Evolutionary conservation across 2,797 vertebrate genomes (phyloP).

Genomic region (Melopsittacus undulatus): DNA sequence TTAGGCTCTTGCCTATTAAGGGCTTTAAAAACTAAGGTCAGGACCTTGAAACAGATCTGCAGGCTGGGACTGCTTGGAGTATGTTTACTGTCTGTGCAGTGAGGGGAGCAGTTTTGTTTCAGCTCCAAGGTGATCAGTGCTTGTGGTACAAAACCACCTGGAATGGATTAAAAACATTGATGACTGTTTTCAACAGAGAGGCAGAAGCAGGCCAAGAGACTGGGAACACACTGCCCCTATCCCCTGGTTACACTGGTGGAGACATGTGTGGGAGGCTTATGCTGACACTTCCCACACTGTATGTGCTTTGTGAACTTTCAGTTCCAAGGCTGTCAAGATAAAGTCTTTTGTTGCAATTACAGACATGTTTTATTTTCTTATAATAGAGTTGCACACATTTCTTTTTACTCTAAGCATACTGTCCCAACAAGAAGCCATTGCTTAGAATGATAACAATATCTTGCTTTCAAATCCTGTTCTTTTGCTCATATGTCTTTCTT

Average conservation of each 20-base stretch:
- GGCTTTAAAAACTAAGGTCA: constrained; percentile 53
- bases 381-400: rapidly evolving
- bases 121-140: constrained; percentile 4
- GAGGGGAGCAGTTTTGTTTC: background rate
- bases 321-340: background rate
- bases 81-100: background rate
- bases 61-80: background rate
- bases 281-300: background rate
- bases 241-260: background rate
- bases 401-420: background rate
- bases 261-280: background rate
- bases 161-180: background rate
- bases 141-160: constrained; percentile 23
- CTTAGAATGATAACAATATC: background rate
- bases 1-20: constrained; percentile 47
- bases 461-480: background rate
- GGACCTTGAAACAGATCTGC: constrained; percentile 64
- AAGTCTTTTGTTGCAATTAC: background rate
- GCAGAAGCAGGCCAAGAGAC: background rate
- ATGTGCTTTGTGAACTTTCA: background rate
- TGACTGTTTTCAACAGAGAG: background rate
- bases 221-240: background rate
- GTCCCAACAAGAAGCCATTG: background rate
- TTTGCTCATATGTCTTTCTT: background rate
- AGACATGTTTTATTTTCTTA: background rate